A percentile compares a stretch with the other conserved stretches of the same genome.
phyloP scores from a whole-genome alignment of 2,113 vertebrate species.

The Stegostoma tigrinum region DNA sequence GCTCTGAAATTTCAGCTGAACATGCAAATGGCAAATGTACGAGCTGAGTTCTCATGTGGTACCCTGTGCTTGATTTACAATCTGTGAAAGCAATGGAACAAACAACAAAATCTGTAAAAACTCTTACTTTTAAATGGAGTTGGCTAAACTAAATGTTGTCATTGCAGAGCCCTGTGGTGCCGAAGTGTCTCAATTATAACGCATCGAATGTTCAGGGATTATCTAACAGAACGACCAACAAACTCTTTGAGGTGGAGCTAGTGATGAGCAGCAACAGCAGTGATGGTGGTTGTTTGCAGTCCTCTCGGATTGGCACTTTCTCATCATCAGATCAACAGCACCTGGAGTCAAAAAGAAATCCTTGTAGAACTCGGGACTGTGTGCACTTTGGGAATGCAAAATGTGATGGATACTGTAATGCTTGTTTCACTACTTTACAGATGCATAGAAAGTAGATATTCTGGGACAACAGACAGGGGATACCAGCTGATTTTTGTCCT shows the following conservation, averaged over 20 bases:
- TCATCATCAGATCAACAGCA: background rate
- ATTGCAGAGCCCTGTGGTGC: background rate
- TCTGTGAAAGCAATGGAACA: background rate
- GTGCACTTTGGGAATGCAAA: conserved; percentile 26
- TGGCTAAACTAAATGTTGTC: background rate
- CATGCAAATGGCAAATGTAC: background rate
- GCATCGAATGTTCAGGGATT: background rate
- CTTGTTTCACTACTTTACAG: background rate
- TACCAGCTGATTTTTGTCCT: background rate
- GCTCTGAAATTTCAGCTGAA: background rate
- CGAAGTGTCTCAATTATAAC: background rate
- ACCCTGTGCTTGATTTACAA: background rate
- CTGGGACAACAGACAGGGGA: background rate
- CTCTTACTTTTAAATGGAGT: background rate
- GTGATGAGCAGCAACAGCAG: background rate
- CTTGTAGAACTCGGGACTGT: background rate
- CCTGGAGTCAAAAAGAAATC: background rate
- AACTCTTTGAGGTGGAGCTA: background rate
- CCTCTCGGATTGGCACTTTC: background rate
- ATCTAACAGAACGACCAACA: background rate
- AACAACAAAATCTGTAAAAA: background rate
- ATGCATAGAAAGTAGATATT: background rate
- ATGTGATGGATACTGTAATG: conserved; percentile 22
- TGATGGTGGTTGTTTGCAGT: background rate
- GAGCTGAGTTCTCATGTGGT: background rate